Conservation (phyloP, 2,113 vertebrate species). For the Sphyrna mokarran region DNA sequence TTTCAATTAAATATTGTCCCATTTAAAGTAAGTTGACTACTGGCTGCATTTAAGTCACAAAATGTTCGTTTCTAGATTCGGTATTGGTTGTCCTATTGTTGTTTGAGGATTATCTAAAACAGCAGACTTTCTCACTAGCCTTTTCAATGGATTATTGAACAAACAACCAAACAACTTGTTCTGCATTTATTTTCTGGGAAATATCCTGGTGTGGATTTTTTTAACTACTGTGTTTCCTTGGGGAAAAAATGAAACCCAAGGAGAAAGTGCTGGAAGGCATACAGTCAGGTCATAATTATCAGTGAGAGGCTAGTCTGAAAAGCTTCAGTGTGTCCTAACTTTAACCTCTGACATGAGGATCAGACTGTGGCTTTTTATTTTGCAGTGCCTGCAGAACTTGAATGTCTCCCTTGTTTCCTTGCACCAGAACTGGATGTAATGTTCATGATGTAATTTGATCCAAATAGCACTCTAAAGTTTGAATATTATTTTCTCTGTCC, state of each 20-base stretch:
- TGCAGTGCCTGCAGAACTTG: neutral
- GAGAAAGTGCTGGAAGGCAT: neutral
- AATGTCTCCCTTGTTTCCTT: slow-evolving; percentile 1
- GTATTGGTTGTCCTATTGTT: neutral
- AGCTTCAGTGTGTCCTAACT: neutral
- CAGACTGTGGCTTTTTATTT: neutral
- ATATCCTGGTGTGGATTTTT: neutral
- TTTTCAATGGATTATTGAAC: neutral
- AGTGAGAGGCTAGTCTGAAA: neutral
- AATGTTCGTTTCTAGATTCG: neutral
- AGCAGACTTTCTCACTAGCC: neutral
- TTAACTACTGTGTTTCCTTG: neutral
- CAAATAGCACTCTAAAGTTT: neutral
- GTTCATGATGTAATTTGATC: neutral
- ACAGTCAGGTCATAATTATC: neutral
- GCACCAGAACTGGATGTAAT: neutral
- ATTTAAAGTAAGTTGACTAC: neutral
- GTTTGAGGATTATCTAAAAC: neutral
- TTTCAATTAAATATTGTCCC: neutral
- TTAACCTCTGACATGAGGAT: neutral
- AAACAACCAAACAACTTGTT: neutral
- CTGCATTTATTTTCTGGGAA: neutral
- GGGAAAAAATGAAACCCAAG: neutral
- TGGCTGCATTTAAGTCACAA: neutral
- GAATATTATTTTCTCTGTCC: too few species aligned